Conservation (phyloP, 1,140 invertebrate species). For the Drosophila punjabiensis region DNA sequence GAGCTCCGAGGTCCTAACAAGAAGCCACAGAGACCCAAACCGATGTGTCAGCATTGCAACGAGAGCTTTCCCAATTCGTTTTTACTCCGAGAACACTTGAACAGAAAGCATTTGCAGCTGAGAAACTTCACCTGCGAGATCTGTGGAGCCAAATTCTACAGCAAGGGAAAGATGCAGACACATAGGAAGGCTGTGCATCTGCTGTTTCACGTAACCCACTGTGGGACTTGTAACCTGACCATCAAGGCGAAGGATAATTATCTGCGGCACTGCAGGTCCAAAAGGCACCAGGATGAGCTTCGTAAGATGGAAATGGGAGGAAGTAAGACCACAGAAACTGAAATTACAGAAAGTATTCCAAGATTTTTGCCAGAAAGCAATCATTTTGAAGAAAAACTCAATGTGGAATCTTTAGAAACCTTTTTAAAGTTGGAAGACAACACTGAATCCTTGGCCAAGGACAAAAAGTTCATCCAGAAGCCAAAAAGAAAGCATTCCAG, state of each 20-base stretch:
- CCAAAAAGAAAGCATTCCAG: neutral
- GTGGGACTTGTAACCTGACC: conserved; percentile 28
- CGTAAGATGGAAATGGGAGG: neutral
- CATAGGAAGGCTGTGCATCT: conserved; percentile 30
- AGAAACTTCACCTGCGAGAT: conserved; percentile 38
- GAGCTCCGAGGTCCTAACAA: neutral
- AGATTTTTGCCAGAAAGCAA: too few relatives aligned
- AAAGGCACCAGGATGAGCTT: conserved; percentile 19
- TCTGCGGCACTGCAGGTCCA: conserved; percentile 33
- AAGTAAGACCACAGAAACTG: neutral
- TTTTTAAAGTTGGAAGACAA: neutral
- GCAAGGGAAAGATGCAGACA: conserved; percentile 11
- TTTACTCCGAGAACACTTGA: conserved; percentile 16
- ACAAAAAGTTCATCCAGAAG: neutral
- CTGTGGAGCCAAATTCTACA: conserved; percentile 39
- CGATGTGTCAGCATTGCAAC: conserved; percentile 18
- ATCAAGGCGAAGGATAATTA: conserved; percentile 40
- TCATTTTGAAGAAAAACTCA: neutral
- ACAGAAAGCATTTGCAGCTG: conserved; percentile 28
- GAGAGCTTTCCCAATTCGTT: neutral
- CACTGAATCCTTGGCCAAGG: neutral
- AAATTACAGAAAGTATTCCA: neutral
- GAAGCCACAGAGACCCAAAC: neutral
- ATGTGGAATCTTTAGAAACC: neutral
- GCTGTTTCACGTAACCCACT: conserved; percentile 6